These are phyloP conservation scores for Rhinichthys osculus DNA, from an alignment of 2,797 vertebrate species.

Conservation along the genomic window DNA sequence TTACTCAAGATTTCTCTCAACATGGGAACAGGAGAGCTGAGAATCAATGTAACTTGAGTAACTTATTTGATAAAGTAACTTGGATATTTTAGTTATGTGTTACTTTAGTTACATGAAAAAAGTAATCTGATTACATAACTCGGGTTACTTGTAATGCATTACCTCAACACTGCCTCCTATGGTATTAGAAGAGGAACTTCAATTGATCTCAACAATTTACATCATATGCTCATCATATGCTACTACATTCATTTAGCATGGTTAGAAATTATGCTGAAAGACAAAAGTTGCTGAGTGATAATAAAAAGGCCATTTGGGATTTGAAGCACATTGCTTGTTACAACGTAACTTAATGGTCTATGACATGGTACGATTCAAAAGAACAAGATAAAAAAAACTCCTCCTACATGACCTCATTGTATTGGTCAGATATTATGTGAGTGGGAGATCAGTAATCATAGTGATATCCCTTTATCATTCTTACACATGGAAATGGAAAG, in stretches of 20 bases:
- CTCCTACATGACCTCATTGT: background rate
- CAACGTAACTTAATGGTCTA: background rate
- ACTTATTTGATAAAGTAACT: too few relatives aligned
- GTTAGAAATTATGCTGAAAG: background rate
- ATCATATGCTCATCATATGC: background rate
- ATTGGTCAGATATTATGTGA: background rate
- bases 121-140: too few relatives aligned
- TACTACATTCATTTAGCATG: background rate
- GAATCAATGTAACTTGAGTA: too few relatives aligned
- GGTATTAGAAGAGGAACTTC: background rate
- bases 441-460: background rate
- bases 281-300: background rate
- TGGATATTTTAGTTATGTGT: too few relatives aligned
- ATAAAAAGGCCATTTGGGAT: background rate
- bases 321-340: background rate
- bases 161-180: background rate
- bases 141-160: too few relatives aligned
- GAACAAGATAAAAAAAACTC: background rate
- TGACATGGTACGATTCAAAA: background rate
- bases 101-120: too few relatives aligned
- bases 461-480: background rate
- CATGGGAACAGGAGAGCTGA: too few relatives aligned
- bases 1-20: too few relatives aligned
- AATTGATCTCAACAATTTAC: background rate
- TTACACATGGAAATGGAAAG: background rate